Evolutionary conservation across 1,140 invertebrate genomes (phyloP), one percentile per base, ranked within the genome.

Genomic region (Elysia chlorotica): DNA sequence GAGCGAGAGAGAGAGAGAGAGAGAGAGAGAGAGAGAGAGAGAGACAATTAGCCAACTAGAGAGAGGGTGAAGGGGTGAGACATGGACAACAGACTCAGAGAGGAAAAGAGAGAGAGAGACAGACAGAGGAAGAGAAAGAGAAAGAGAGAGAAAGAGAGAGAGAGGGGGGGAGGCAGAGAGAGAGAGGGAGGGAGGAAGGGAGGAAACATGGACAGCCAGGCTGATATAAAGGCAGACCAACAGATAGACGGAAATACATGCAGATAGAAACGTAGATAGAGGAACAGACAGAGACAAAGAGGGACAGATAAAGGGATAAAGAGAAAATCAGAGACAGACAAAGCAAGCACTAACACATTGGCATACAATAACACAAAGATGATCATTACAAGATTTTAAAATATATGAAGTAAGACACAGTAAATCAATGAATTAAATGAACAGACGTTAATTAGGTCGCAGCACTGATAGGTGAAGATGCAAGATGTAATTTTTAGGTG

Each of bases 1-100:
- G 38, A 67, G 41, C 28, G 41, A 67, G 38, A 53, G 41, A 53
- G 41, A 67, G 17, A 53, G 41, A 53, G 25, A 67, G 38, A 67
- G 2, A 53, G 41, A 48, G 41, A 53, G 17, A 30, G 25, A 53
- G 65, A 67, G 41, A 53, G 25, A 48, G 65, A 67, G 25, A 67
- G 65, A 53, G 25, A 25, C 25, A 53, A 17, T 4, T 3, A 69
- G 25, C 17, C n/a, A 53, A 35, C 10, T n/a, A 38, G 36, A 70
- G 48, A 59, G 23, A 28, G 54, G 36, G 68, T 23, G 37, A 30
- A 59, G 36, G 37, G 25, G 30, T 19, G 25, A 36, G 65, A 53
- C 25, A 53, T 25, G 53, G 65, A 31, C 14, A 33, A 30, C 23
- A 53, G 65, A 53, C 37, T 10, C 25, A 23, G 41, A n/a, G 38